Evolutionary conservation across 2,888 invertebrate species (phyloP).

Genomic region (Yponomeuta sedellus): DNA sequence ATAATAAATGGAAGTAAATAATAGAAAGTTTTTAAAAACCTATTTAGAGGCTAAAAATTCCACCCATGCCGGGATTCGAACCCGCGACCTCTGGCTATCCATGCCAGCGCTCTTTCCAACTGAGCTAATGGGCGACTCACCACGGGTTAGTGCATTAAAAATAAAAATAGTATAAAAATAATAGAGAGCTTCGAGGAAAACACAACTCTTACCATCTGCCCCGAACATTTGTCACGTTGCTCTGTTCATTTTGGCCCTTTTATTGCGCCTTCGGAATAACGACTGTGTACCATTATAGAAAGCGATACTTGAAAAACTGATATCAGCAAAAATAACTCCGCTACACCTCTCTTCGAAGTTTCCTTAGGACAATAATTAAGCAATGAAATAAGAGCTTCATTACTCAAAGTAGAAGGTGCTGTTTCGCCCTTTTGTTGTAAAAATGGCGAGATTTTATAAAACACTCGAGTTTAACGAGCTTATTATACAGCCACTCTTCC

Average conservation of each 20-base stretch:
- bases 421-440: conserved; percentile 4
- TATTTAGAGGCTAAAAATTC: no score
- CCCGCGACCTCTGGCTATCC: no score
- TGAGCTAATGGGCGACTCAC: no score
- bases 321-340: not conserved
- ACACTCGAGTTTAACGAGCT: not conserved
- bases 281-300: not conserved
- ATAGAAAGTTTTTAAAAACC: no score
- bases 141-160: no score
- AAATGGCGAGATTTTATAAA: not conserved
- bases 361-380: not conserved
- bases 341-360: not conserved
- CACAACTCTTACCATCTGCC: not conserved
- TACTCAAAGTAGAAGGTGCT: conserved; percentile 1
- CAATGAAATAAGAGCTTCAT: conserved; percentile 7
- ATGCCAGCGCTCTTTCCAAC: no score
- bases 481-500: not conserved
- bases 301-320: not conserved
- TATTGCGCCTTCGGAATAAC: not conserved
- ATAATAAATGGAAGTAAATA: no score
- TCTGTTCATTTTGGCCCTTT: not conserved
- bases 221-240: not conserved
- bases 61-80: no score
- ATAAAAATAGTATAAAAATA: not conserved
- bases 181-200: not conserved